Conservation (phyloP, 2,797 vertebrate species). For the Vultur gryphus region DNA sequence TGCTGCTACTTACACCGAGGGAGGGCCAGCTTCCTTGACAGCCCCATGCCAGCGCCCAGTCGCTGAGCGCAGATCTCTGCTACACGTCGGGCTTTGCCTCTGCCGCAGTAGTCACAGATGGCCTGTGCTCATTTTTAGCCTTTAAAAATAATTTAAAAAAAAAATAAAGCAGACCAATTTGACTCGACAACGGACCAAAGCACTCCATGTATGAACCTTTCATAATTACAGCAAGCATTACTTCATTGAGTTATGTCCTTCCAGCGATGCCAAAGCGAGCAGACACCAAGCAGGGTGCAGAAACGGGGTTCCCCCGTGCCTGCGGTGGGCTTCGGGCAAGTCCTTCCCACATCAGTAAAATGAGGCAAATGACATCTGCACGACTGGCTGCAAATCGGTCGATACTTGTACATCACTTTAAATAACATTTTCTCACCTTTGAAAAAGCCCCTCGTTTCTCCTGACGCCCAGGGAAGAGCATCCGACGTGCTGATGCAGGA, state of each 20-base stretch:
- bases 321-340: neutral
- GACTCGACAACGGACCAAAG: neutral
- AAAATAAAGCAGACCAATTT: neutral
- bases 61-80: neutral
- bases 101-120: rapidly evolving
- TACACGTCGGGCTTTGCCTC: rapidly evolving
- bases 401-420: neutral
- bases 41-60: neutral
- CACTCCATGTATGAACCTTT: neutral
- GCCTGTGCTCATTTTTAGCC: neutral
- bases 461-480: neutral
- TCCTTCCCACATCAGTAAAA: neutral
- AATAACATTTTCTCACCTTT: neutral
- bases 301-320: rapidly evolving
- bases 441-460: neutral
- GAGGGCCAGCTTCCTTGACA: neutral
- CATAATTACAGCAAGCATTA: neutral
- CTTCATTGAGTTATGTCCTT: neutral
- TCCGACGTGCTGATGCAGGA: neutral
- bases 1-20: neutral
- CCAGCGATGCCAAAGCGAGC: neutral
- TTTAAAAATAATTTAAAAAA: neutral
- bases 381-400: neutral
- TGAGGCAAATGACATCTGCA: neutral
- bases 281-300: neutral